phyloP scores from a whole-genome alignment of 2,113 vertebrate genomes.

The Colistium nudipinnis region DNA sequence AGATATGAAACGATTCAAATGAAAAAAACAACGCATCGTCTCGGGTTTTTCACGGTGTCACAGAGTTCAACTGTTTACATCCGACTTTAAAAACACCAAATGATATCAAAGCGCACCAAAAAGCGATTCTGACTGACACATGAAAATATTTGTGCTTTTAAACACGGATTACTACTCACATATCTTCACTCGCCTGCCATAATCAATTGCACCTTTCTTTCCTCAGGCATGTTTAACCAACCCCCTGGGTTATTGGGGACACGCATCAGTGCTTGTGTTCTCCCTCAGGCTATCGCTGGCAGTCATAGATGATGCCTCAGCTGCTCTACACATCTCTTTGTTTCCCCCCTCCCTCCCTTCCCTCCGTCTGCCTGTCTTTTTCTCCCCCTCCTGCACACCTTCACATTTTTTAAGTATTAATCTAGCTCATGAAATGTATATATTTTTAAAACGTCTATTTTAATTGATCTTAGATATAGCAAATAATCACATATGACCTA shows the following conservation, averaged over 20 bases:
- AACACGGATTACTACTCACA: conserved; percentile 11
- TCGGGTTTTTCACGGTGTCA: no score
- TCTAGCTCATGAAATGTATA: neutral
- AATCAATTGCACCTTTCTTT: conserved; percentile 44
- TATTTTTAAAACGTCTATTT: no score
- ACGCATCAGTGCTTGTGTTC: conserved; percentile 55
- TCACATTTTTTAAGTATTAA: neutral
- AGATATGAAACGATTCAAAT: neutral
- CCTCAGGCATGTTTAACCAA: conserved; percentile 50
- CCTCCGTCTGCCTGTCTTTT: neutral
- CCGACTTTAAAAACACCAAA: conserved; percentile 12
- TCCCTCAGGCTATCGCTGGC: conserved; percentile 55
- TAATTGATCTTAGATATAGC: neutral
- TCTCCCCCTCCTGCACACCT: conserved; percentile 28
- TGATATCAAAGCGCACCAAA: neutral
- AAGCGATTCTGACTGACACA: conserved; percentile 7
- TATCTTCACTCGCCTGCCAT: conserved; percentile 37
- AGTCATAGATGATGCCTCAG: conserved; percentile 55
- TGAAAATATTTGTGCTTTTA: conserved; percentile 17
- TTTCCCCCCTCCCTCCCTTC: neutral
- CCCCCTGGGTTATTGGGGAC: conserved; percentile 52
- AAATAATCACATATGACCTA: neutral
- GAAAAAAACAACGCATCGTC: neutral
- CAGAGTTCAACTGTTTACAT: no score
- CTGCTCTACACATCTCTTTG: conserved; percentile 39